These are phyloP conservation scores for Branchellion lobata DNA, from an alignment of 2,888 invertebrate species.

Conservation along the genomic window DNA sequence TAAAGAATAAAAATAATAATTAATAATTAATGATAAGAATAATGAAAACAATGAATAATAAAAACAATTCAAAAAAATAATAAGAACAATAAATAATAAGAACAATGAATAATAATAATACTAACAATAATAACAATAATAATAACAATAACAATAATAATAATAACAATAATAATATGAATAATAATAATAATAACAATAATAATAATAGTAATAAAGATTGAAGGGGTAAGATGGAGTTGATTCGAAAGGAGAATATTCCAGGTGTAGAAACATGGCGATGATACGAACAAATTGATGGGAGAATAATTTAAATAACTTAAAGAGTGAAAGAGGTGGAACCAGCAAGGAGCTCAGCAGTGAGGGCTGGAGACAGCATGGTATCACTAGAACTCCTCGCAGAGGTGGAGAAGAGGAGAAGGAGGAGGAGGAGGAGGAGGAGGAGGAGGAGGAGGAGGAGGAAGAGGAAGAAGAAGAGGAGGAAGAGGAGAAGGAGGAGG, in stretches of 20 bases:
- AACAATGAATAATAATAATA: background rate
- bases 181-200: background rate
- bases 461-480: constrained; percentile 1
- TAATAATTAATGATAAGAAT: background rate
- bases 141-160: background rate
- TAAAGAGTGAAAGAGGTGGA: background rate
- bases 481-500: too few species aligned
- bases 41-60: background rate
- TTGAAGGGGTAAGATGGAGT: background rate
- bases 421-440: too few species aligned
- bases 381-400: too few species aligned
- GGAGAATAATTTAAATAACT: background rate
- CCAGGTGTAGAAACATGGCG: background rate
- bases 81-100: background rate
- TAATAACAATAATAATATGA: background rate
- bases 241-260: background rate
- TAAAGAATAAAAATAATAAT: too few species aligned
- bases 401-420: too few species aligned
- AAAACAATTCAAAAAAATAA: background rate
- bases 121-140: background rate
- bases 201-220: background rate
- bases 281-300: background rate
- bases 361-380: too few species aligned
- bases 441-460: too few species aligned
- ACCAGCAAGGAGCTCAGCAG: background rate